Base-by-base conservation (phyloP, 2,888 invertebrate genomes). In the Chrysolina haemoptera region DNA sequence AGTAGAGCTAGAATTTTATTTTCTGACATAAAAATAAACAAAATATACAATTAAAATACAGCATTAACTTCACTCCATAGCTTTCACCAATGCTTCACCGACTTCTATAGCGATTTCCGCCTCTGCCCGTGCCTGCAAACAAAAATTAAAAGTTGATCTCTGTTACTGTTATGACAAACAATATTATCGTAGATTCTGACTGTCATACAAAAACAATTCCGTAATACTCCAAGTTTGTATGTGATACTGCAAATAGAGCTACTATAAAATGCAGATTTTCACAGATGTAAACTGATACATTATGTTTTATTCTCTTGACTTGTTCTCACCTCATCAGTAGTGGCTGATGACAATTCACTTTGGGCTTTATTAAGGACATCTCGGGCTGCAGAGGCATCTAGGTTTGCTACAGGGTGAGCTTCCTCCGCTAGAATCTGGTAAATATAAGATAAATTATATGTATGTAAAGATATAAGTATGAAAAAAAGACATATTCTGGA, bases 101-200 rank as follows among this genome's bases (percentile, higher is more conserved):
- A 98, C 97, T 89, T 99, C 98, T 10, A 98, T 90, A 48, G 97
- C 96, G 84, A 99, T 97, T 77, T 93, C 93, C 68, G 98, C 98
- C 90, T 97, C 97, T 16, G 98, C 98, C 87, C 90, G 91, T 62
- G 91, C 93, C 93, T 93, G 86, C 9, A 90, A 88, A 35, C 3
- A 8, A 35, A 35, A 35, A 35, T 35, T 6, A 35, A 35, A 35
- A 8, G 3, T 35, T 35, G 35, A 35, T 6, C 35, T 27, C 27
- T 27, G 35, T 8, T 35, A 35, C 35, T 35, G 35, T 8, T 35
- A 35, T 5, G 5, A 27, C 35, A 35, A 35, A 8, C 0, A 35
- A 35, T 35, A 35, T 35, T 35, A 35, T n/a, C 3, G 8, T n/a
- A 46, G n/a, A 46, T 8, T 46, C 9, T 46, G 6, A 46, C 14